Conservation (phyloP, 2,113 vertebrate genomes). For the Hypomesus transpacificus region DNA sequence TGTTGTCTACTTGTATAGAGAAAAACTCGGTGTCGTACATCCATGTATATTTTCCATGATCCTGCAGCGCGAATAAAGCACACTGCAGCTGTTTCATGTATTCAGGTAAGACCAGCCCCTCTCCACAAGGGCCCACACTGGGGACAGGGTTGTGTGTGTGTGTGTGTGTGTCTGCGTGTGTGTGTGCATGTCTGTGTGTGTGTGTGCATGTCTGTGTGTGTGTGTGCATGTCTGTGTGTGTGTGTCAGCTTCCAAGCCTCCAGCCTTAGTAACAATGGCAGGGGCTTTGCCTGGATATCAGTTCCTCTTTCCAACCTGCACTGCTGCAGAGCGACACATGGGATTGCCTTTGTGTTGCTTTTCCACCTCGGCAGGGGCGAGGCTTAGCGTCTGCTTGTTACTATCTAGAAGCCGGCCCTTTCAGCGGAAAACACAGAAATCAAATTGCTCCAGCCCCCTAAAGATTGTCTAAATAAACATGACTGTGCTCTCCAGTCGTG, state of each 20-base stretch:
- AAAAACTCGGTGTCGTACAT: too few species aligned
- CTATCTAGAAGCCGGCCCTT: constrained; percentile 29
- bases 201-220: neutral
- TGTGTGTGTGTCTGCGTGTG: constrained; percentile 19
- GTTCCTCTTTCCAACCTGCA: constrained; percentile 13
- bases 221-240: neutral
- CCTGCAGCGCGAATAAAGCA: too few species aligned
- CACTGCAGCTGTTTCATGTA: too few species aligned
- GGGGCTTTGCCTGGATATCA: constrained; percentile 30
- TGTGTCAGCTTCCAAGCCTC: neutral
- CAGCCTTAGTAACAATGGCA: constrained; percentile 24
- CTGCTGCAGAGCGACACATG: constrained; percentile 32
- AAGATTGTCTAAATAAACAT: constrained; percentile 36
- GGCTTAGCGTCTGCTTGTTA: constrained; percentile 15
- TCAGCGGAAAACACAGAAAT: neutral
- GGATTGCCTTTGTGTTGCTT: constrained; percentile 31
- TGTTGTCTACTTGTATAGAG: too few species aligned
- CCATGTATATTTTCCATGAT: too few species aligned
- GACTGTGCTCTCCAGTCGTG: neutral
- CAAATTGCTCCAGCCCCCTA: neutral
- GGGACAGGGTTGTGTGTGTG: constrained; percentile 27
- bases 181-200: constrained; percentile 14
- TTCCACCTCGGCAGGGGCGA: constrained; percentile 23
- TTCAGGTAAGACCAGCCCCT: too few species aligned
- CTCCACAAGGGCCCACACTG: neutral